phyloP scores from a whole-genome alignment of 2,797 vertebrate species.

The Eulemur rubriventer region DNA sequence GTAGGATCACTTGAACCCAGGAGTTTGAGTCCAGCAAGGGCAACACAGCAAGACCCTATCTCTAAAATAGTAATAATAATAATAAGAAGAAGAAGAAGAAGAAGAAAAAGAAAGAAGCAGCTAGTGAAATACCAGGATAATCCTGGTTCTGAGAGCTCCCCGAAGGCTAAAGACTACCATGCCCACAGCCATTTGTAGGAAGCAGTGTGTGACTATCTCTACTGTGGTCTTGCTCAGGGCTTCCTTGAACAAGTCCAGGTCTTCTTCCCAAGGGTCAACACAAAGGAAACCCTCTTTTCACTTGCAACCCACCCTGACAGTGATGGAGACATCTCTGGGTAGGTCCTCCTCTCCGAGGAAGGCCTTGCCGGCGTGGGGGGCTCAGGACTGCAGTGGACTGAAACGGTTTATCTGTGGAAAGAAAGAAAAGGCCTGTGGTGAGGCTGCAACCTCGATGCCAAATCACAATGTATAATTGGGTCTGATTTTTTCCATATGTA shows the following conservation, averaged over 20 bases:
- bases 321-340: not conserved
- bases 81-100: not conserved
- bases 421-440: conserved; percentile 84
- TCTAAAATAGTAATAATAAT: not conserved
- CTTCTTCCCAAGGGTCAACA: not conserved
- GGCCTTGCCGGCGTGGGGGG: conserved; percentile 78
- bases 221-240: not conserved
- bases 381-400: conserved; percentile 79
- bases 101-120: not conserved
- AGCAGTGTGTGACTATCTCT: accelerated
- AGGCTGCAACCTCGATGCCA: conserved; percentile 83
- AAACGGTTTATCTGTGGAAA: conserved; percentile 85
- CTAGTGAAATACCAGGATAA: not conserved
- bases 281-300: not conserved
- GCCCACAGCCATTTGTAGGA: not conserved
- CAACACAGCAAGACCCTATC: not conserved
- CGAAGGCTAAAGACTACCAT: not conserved
- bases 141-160: too few species aligned
- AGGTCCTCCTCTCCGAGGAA: not conserved
- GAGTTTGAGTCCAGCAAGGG: not conserved
- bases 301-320: not conserved
- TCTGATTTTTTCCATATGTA: conserved; percentile 89
- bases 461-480: conserved; percentile 87
- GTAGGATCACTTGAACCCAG: not conserved
- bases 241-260: not conserved